Evolutionary conservation across 2,888 invertebrate species (phyloP).

Genomic region (Tinea semifulvella): DNA sequence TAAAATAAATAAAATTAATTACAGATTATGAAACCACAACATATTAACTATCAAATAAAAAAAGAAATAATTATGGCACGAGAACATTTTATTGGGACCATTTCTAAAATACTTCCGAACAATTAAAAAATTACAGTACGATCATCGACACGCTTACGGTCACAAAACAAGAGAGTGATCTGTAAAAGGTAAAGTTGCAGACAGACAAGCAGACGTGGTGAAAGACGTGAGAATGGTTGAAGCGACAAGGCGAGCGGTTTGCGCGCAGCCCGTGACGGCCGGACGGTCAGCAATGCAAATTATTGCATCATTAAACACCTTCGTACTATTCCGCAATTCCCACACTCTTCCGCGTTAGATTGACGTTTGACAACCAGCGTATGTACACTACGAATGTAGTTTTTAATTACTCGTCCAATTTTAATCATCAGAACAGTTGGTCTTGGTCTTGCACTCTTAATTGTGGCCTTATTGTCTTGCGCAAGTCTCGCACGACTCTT

Average conservation of each 20-base stretch:
- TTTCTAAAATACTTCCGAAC: no score
- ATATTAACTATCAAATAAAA: no score
- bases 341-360: conserved; percentile 40
- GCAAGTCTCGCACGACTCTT: no score
- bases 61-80: no score
- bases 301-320: conserved; percentile 64
- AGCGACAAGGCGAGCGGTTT: conserved; percentile 14
- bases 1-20: no score
- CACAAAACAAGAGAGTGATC: conserved; percentile 40
- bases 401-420: no score
- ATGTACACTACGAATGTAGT: no score
- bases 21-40: no score
- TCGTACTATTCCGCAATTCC: conserved; percentile 22
- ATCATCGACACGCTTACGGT: conserved; percentile 16
- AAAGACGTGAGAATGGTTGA: conserved; percentile 54
- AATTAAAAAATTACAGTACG: neutral
- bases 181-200: conserved; percentile 39
- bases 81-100: no score
- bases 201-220: conserved; percentile 27
- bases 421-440: no score
- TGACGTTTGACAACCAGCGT: conserved; percentile 40
- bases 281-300: conserved; percentile 57
- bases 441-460: no score
- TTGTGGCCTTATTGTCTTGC: no score
- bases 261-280: conserved; percentile 25